Evolutionary conservation across 2,888 invertebrate species (phyloP), one percentile per base, ranked within the genome.

Genomic region (Netelia melanura): DNA sequence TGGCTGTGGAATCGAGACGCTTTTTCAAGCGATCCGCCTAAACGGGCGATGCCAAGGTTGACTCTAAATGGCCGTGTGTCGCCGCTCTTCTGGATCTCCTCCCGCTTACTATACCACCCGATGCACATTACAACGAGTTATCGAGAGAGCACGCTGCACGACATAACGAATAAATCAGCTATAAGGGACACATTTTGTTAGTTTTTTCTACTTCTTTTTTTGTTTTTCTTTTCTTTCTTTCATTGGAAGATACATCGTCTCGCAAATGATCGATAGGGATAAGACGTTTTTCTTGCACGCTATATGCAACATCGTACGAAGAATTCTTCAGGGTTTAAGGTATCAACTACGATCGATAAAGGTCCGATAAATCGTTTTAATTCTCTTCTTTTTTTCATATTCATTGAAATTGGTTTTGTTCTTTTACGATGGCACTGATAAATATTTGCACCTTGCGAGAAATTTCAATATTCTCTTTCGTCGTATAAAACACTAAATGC

Each of bases 1-100:
- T 61, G 14, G 58, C 70, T 10, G 62, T 78, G 56, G 81, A 81
- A 87, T 85, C 88, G 87, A 86, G 88, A 90, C 74, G 87, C 84
- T 89, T 91, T 91, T 90, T 89, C 89, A 89, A 88, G 83, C 88
- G 78, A 87, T 86, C 87, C 82, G 85, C 89, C 90, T 89, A 90
- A 91, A 90, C 90, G 90, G 90, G 90, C 84, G 79, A 89, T 91
- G 90, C 90, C 92, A 92, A 92, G 92, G 92, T 88, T 92, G 89
- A 86, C 92, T 93, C 90, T 91, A 92, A 92, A 92, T 91, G 92
- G 92, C 78, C 84, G 86, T 85, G 89, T 84, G 85, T 89, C 58
- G 67, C 44, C 44, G 84, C 77, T 81, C 77, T 74, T 68, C 77
- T 77, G 65, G 80, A 70, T 76, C 84, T 77, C 61, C 52, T 77